Percentiles rank a stretch among this genome's conserved stretches.
These are phyloP conservation scores for Carcinoscorpius rotundicauda DNA, from an alignment of 1,140 invertebrate species.

Conservation along the genomic window DNA sequence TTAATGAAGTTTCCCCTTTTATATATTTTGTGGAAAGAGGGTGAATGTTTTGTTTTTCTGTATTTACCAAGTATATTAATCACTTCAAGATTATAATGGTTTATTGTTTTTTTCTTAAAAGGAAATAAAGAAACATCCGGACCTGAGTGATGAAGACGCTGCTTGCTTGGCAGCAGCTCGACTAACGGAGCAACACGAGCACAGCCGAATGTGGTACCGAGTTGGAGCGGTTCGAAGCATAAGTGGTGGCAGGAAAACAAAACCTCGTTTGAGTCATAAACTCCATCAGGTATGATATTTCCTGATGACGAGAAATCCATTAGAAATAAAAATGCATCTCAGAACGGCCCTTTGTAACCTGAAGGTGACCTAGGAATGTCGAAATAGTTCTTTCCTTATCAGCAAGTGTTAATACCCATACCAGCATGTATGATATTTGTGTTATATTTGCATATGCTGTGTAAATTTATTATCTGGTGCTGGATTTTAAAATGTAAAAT, in stretches of 20 bases:
- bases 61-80: too few species aligned
- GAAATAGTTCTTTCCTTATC: too few species aligned
- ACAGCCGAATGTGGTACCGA: slow-evolving; percentile 46
- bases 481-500: too few species aligned
- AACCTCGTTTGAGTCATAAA: slow-evolving; percentile 22
- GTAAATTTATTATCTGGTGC: too few species aligned
- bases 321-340: too few species aligned
- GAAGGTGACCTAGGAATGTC: too few species aligned
- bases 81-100: not conserved
- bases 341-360: too few species aligned
- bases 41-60: not conserved
- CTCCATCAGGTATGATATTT: slow-evolving; percentile 10
- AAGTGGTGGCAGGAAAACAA: slow-evolving; percentile 40
- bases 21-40: not conserved
- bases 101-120: slow-evolving; percentile 14
- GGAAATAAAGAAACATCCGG: slow-evolving; percentile 43
- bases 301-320: too few species aligned
- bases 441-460: too few species aligned
- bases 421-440: too few species aligned
- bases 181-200: slow-evolving; percentile 40
- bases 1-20: not conserved
- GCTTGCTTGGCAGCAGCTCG: slow-evolving; percentile 44
- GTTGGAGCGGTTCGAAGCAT: slow-evolving; percentile 45
- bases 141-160: slow-evolving; percentile 44
- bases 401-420: too few species aligned